A percentile compares a stretch with the other conserved stretches of the same genome.
Conservation (phyloP, 2,797 vertebrate genomes). For the Crax fasciolata region DNA sequence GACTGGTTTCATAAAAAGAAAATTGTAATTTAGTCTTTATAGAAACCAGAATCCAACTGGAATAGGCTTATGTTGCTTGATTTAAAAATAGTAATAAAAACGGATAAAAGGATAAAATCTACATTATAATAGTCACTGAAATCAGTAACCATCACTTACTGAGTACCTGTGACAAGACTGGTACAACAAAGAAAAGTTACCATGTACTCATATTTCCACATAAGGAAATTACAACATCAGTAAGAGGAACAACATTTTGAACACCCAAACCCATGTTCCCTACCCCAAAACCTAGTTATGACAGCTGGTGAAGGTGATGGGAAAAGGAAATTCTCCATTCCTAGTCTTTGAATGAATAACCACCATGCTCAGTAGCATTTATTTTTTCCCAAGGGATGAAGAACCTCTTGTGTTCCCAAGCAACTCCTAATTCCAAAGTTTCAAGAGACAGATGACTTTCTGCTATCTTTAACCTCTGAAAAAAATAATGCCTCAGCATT, state of each 20-base stretch:
- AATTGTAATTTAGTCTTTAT: neutral
- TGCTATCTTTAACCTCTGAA: neutral
- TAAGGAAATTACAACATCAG: neutral
- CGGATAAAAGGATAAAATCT: neutral
- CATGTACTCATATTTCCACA: neutral
- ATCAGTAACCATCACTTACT: neutral
- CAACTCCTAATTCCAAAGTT: neutral
- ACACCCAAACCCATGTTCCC: neutral
- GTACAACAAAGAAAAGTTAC: neutral
- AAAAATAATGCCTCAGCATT: neutral
- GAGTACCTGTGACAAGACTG: neutral
- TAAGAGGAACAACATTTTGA: neutral
- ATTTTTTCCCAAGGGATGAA: neutral
- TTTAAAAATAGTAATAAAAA: neutral
- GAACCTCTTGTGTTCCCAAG: neutral
- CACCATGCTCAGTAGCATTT: fast-evolving
- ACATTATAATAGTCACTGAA: neutral
- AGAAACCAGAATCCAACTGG: neutral
- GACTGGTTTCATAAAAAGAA: neutral
- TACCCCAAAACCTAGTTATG: neutral
- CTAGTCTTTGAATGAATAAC: neutral
- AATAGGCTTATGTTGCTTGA: neutral
- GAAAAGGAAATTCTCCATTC: neutral
- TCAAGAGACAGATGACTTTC: neutral
- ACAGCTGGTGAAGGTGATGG: neutral